A percentile compares a stretch with the other conserved stretches of the same genome.
Conservation (phyloP, 2,113 vertebrate species). For the Python bivittatus region DNA sequence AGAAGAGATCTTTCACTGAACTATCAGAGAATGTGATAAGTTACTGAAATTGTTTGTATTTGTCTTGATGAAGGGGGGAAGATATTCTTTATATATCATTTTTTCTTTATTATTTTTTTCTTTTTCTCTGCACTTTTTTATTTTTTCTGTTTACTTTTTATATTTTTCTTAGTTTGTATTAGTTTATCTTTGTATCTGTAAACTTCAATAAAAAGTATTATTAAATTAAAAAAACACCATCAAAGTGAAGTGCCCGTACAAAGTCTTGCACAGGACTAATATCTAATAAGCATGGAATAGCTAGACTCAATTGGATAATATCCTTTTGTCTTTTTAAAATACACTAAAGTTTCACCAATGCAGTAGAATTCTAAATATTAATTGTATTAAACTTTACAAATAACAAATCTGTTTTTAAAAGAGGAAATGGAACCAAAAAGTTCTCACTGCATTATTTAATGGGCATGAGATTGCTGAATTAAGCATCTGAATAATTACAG, state of each 20-base stretch:
- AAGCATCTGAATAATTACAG: conserved; percentile 63
- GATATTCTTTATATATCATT: no score
- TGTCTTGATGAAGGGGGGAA: no score
- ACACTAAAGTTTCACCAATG: conserved; percentile 2
- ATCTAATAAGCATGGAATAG: conserved; percentile 6
- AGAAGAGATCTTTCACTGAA: no score
- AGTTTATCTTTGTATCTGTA: no score
- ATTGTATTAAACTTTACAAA: conserved; percentile 35
- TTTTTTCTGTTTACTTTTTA: no score
- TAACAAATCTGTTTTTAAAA: not conserved
- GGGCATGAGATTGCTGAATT: conserved; percentile 59
- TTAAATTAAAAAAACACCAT: not conserved
- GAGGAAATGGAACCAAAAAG: conserved; percentile 39
- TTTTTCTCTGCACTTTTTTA: no score
- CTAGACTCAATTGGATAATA: conserved; percentile 19
- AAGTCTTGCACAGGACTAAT: not conserved
- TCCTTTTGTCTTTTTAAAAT: conserved; percentile 12
- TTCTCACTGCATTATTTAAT: conserved; percentile 31
- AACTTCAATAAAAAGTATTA: no score
- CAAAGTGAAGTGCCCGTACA: not conserved
- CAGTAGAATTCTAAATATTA: conserved; percentile 11
- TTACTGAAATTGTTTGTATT: no score
- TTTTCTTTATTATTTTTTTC: no score
- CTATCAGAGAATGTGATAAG: no score
- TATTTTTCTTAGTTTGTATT: no score